Conservation (phyloP, 2,797 vertebrate species). For the Scyliorhinus canicula region DNA sequence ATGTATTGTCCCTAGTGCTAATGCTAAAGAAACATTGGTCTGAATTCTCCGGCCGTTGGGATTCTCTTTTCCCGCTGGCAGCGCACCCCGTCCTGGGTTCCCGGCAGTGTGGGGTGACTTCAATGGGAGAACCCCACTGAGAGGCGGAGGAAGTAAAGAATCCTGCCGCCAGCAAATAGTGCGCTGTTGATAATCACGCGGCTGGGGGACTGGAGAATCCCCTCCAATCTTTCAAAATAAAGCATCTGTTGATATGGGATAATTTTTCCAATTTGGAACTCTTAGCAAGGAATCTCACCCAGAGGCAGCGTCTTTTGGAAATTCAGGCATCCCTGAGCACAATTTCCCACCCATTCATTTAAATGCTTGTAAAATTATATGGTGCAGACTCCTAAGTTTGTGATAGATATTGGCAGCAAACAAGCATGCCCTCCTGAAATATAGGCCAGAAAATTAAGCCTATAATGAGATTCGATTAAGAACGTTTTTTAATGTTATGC, state of each 20-base stretch:
- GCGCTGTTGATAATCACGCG: no score
- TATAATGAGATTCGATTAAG: not conserved
- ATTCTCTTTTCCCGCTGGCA: no score
- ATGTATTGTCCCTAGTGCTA: not conserved
- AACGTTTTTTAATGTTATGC: not conserved
- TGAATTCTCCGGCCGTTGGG: no score
- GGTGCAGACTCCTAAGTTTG: not conserved
- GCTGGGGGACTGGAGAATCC: no score
- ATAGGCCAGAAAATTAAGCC: not conserved
- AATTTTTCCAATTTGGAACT: not conserved
- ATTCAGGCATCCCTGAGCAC: not conserved
- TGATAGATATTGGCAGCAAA: not conserved
- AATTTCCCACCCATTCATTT: not conserved
- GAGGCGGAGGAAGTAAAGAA: no score
- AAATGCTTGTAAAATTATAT: not conserved
- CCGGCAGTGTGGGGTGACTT: no score
- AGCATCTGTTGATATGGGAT: not conserved
- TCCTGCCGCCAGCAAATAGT: no score
- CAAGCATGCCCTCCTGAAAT: not conserved
- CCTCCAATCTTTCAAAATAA: not conserved
- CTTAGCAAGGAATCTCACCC: not conserved
- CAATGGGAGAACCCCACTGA: no score
- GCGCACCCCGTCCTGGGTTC: no score
- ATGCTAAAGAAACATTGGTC: not conserved
- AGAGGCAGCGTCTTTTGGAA: not conserved